Percentiles rank a stretch among this genome's conserved stretches.
Evolutionary conservation across 2,797 vertebrate species (phyloP).

Genomic region (Myiothlypis chrysogaster): DNA sequence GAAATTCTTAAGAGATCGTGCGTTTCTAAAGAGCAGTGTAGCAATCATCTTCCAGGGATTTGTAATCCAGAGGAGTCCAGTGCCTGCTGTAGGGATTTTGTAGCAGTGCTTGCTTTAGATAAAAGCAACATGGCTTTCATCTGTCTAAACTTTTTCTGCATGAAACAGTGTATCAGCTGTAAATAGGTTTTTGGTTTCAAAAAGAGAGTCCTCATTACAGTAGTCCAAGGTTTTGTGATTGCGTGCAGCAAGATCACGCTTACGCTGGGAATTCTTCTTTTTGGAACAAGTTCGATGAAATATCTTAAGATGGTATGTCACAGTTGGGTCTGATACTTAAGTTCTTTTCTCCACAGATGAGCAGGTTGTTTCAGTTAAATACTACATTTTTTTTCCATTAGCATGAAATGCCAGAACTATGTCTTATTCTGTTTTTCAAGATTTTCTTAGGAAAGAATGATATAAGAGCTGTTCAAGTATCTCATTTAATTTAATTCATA

Average conservation of each 20-base stretch:
- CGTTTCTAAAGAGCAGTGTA: neutral
- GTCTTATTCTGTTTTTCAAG: conserved; percentile 16
- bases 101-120: neutral
- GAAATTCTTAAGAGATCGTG: accelerated
- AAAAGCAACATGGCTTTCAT: neutral
- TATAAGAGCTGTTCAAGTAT: neutral
- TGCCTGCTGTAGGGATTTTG: neutral
- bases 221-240: neutral
- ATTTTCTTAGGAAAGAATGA: conserved; percentile 30
- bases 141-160: neutral
- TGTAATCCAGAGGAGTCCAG: neutral
- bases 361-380: conserved; percentile 49
- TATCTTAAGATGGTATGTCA: conserved; percentile 28
- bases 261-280: neutral
- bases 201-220: neutral
- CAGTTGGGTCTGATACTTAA: neutral
- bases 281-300: conserved; percentile 22
- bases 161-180: neutral
- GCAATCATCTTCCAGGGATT: neutral
- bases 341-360: neutral
- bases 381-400: conserved; percentile 20
- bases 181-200: neutral
- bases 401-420: conserved; percentile 13
- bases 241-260: neutral
- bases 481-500: conserved; percentile 13